These are phyloP conservation scores for Asobara japonica DNA, from an alignment of 1,140 invertebrate species.

Conservation along the genomic window DNA sequence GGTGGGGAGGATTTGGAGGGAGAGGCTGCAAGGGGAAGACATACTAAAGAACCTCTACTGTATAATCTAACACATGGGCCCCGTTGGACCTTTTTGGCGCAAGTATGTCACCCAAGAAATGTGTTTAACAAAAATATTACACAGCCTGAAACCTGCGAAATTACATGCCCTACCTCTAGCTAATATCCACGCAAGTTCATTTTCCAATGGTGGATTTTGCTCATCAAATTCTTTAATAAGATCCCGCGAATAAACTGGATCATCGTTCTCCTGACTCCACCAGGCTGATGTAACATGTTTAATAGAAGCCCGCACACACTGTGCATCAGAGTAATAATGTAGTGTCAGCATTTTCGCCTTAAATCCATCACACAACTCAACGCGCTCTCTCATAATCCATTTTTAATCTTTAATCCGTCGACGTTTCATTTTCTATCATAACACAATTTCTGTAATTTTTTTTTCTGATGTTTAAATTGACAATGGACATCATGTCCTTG, in stretches of 20 bases:
- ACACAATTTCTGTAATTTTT: too few relatives aligned
- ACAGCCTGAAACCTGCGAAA: too few relatives aligned
- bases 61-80: too few relatives aligned
- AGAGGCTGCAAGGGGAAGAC: too few relatives aligned
- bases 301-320: conserved; percentile 47
- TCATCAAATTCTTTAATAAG: conserved; percentile 87
- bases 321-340: conserved; percentile 79
- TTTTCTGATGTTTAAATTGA: too few relatives aligned
- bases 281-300: conserved; percentile 68
- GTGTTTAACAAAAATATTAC: too few relatives aligned
- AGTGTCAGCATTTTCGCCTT: conserved; percentile 73
- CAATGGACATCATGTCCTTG: too few relatives aligned
- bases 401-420: neutral
- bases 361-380: conserved; percentile 23
- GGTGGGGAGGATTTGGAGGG: too few relatives aligned
- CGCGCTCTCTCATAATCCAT: neutral
- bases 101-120: too few relatives aligned
- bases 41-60: too few relatives aligned
- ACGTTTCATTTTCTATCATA: too few relatives aligned
- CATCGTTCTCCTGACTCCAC: conserved; percentile 65
- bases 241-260: conserved; percentile 78
- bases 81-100: too few relatives aligned
- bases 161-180: conserved; percentile 71
- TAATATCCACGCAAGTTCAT: conserved; percentile 75
- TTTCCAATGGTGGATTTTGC: conserved; percentile 77